These are phyloP conservation scores for Acleris literana DNA, from an alignment of 2,888 invertebrate genomes.

Conservation along the genomic window DNA sequence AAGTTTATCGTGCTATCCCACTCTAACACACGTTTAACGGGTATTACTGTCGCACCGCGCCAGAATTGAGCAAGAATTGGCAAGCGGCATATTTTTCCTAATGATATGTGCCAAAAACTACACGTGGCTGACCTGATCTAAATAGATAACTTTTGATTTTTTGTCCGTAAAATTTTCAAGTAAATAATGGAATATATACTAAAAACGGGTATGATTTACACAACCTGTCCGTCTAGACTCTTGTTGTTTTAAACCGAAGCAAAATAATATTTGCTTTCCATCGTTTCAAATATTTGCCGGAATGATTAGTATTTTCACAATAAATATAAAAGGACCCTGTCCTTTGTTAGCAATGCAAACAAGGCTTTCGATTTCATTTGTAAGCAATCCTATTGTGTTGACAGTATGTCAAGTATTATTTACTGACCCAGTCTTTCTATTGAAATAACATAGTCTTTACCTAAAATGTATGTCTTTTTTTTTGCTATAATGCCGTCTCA, in stretches of 20 bases:
- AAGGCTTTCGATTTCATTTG: constrained; percentile 30
- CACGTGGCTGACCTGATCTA: constrained; percentile 66
- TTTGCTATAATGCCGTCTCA: too few species aligned
- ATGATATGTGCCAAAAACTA: constrained; percentile 67
- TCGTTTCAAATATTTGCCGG: not conserved
- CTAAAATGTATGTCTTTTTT: too few species aligned
- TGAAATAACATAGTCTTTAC: too few species aligned
- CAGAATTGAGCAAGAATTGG: constrained; percentile 77
- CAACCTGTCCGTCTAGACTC: not conserved
- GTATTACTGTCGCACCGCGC: constrained; percentile 49
- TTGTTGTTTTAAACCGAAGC: constrained; percentile 8
- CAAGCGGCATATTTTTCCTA: constrained; percentile 63
- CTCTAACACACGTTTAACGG: constrained; percentile 43
- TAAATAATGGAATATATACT: too few species aligned
- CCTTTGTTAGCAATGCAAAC: constrained; percentile 22
- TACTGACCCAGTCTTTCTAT: not conserved
- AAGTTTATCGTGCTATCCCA: constrained; percentile 59
- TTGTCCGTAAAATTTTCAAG: too few species aligned
- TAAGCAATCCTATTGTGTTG: constrained; percentile 10
- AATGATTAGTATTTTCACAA: constrained; percentile 21
- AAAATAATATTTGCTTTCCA: constrained; percentile 13
- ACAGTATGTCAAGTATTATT: constrained; percentile 19
- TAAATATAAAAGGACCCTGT: constrained; percentile 20
- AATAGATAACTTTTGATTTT: constrained; percentile 46
- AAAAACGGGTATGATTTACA: too few species aligned